These are phyloP conservation scores for Spisula subtruncata DNA, from an alignment of 2,888 invertebrate genomes.

Conservation along the genomic window DNA sequence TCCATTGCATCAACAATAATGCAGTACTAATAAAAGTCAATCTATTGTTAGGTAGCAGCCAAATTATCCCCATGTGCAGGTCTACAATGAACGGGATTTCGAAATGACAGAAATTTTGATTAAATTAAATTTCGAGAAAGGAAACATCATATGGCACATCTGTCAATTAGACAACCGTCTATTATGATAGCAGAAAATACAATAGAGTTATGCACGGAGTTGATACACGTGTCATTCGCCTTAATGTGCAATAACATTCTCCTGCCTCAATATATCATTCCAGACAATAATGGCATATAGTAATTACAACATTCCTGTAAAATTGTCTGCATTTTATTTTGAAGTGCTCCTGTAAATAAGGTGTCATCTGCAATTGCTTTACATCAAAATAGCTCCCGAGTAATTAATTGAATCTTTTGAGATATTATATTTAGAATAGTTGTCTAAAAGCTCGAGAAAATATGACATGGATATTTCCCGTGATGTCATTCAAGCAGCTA, in stretches of 20 bases:
- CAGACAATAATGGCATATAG: neutral
- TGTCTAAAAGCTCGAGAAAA: neutral
- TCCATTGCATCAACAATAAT: neutral
- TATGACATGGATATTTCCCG: too few species aligned
- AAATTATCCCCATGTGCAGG: neutral
- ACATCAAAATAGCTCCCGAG: neutral
- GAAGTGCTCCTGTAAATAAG: neutral
- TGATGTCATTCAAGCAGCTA: too few species aligned
- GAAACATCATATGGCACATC: neutral
- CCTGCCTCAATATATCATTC: neutral
- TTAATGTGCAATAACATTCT: neutral
- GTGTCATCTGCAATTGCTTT: neutral
- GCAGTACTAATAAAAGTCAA: neutral
- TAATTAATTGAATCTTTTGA: constrained; percentile 1
- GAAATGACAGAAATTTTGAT: neutral
- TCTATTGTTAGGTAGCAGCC: neutral
- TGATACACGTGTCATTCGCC: neutral
- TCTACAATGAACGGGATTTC: neutral
- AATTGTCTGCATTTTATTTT: neutral
- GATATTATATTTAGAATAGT: neutral
- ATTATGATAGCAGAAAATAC: constrained; percentile 5
- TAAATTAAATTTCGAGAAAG: constrained; percentile 2
- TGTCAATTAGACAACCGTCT: constrained; percentile 13
- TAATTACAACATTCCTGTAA: constrained; percentile 18
- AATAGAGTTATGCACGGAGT: constrained; percentile 1